A percentile compares a stretch with the other conserved stretches of the same genome.
Conservation (phyloP, 2,113 vertebrate species). For the Dromaius novaehollandiae region DNA sequence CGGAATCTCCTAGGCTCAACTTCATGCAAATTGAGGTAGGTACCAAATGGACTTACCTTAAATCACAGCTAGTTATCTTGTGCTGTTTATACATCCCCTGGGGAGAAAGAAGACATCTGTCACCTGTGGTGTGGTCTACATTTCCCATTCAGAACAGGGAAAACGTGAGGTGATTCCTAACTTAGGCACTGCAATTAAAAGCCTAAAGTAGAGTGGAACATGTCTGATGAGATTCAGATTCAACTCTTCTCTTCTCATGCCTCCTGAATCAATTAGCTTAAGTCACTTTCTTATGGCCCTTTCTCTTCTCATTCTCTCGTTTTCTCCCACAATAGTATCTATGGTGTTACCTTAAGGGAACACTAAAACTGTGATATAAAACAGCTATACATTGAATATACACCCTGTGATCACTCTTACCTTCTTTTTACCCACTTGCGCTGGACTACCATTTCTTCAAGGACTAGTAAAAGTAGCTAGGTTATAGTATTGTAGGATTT, state of each 20-base stretch:
- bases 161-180: background rate
- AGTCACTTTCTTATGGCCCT: conserved; percentile 12
- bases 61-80: background rate
- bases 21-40: background rate
- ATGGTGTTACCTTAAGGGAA: conserved; percentile 30
- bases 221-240: background rate
- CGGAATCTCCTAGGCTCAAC: background rate
- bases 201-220: background rate
- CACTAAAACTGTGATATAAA: conserved; percentile 61
- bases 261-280: conserved; percentile 60
- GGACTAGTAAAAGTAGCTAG: conserved; percentile 54
- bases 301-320: conserved; percentile 14
- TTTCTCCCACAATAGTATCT: conserved; percentile 20
- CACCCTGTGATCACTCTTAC: conserved; percentile 55
- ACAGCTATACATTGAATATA: conserved; percentile 68
- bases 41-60: background rate
- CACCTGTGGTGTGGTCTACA: background rate
- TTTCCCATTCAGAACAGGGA: background rate
- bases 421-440: conserved; percentile 55
- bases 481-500: conserved; percentile 37
- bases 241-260: background rate
- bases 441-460: conserved; percentile 56
- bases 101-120: background rate
- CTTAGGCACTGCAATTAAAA: background rate
- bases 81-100: background rate